phyloP scores from a whole-genome alignment of 2,113 vertebrate species.

The Columbina picui region DNA sequence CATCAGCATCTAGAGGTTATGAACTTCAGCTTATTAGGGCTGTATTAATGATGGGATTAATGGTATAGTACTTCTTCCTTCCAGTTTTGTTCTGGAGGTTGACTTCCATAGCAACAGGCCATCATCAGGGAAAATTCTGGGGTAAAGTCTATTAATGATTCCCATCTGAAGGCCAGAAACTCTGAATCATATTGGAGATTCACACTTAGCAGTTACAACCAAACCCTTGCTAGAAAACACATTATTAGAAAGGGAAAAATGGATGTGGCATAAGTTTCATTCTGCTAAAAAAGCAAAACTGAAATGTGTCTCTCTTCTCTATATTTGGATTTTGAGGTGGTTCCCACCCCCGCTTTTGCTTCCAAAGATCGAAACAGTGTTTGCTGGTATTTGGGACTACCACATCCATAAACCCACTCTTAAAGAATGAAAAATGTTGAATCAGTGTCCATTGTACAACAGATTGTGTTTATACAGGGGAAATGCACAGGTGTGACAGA shows the following conservation, averaged over 20 bases:
- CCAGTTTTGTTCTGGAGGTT: conserved; percentile 8
- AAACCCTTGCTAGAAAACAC: background rate
- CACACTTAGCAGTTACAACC: background rate
- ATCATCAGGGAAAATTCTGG: background rate
- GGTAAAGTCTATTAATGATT: conserved; percentile 1
- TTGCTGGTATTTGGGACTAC: background rate
- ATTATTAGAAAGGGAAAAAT: background rate
- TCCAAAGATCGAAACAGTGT: background rate
- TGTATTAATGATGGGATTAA: conserved; percentile 27
- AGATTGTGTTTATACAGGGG: background rate
- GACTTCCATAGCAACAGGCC: conserved; percentile 24
- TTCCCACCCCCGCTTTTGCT: background rate
- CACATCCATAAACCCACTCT: background rate
- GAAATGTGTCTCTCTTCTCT: background rate
- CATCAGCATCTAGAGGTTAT: conserved; percentile 12
- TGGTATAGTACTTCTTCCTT: conserved; percentile 4
- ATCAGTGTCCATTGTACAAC: background rate
- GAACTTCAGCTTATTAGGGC: conserved; percentile 44
- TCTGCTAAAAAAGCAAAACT: background rate
- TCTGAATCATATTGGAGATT: background rate
- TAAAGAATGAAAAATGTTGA: background rate
- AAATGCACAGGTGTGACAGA: background rate
- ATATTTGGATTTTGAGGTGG: background rate
- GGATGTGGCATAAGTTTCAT: background rate
- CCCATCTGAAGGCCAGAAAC: background rate